Conservation (phyloP, 2,797 vertebrate species). For the Buceros bicornis region DNA sequence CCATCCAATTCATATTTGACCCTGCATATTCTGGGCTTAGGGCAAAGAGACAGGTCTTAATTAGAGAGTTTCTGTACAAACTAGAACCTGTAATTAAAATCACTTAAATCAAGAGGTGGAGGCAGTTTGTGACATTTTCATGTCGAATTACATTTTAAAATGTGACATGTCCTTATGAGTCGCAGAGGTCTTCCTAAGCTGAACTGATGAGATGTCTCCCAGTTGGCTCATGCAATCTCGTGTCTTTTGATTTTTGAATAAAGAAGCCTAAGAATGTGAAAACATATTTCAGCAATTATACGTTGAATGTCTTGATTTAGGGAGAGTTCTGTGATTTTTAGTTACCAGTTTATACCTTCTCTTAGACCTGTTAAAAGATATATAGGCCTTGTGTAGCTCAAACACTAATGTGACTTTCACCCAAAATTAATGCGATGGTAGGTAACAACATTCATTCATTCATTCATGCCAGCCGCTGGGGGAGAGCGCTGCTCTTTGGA, state of each 20-base stretch:
- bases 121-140: constrained; percentile 28
- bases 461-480: background rate
- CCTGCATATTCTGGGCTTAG: background rate
- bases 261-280: background rate
- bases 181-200: background rate
- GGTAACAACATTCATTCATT: background rate
- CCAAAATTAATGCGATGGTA: background rate
- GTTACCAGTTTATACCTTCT: background rate
- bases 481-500: background rate
- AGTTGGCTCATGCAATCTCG: background rate
- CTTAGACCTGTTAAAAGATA: background rate
- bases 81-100: background rate
- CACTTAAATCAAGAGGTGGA: background rate
- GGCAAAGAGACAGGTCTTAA: background rate
- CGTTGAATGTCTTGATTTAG: background rate
- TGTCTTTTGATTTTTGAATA: background rate
- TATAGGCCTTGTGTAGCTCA: background rate
- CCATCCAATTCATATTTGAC: background rate
- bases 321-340: background rate
- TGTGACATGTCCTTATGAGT: background rate
- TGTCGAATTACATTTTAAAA: constrained; percentile 23
- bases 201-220: background rate
- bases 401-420: background rate
- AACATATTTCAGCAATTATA: background rate
- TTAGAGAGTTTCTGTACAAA: background rate